phyloP scores from a whole-genome alignment of 2,888 invertebrate genomes.

The Phaonia tiefii region DNA sequence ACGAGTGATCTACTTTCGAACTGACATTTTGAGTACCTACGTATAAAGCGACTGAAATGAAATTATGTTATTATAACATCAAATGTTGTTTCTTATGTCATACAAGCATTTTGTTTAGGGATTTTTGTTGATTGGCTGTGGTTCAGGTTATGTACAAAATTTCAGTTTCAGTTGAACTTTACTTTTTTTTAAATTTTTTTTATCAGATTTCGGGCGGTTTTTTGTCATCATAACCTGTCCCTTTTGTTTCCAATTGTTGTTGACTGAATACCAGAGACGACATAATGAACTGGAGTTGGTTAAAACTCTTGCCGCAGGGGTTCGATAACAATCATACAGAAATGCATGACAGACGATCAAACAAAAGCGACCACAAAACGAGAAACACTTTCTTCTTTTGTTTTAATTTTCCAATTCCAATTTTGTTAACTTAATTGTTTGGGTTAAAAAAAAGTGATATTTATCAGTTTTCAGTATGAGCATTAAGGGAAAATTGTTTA shows the following conservation, averaged over 20 bases:
- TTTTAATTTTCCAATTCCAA: no score
- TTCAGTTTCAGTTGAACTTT: slow-evolving; percentile 26
- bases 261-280: not conserved
- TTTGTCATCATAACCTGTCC: slow-evolving; percentile 30
- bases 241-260: not conserved
- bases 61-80: slow-evolving; percentile 16
- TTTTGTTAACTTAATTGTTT: no score
- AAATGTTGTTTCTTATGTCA: slow-evolving; percentile 11
- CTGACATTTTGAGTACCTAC: not conserved
- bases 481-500: no score
- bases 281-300: not conserved
- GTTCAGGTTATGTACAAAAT: not conserved
- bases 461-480: no score
- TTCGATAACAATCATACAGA: slow-evolving; percentile 10
- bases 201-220: not conserved
- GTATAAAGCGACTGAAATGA: slow-evolving; percentile 8
- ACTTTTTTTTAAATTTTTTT: no score
- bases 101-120: not conserved
- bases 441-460: no score
- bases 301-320: not conserved
- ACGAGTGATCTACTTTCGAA: slow-evolving; percentile 4
- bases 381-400: slow-evolving; percentile 34
- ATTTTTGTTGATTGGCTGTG: not conserved
- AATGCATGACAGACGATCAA: slow-evolving; percentile 10
- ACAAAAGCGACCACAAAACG: not conserved